These are phyloP conservation scores for Lateolabrax maculatus DNA, from an alignment of 2,797 vertebrate species.

Conservation along the genomic window DNA sequence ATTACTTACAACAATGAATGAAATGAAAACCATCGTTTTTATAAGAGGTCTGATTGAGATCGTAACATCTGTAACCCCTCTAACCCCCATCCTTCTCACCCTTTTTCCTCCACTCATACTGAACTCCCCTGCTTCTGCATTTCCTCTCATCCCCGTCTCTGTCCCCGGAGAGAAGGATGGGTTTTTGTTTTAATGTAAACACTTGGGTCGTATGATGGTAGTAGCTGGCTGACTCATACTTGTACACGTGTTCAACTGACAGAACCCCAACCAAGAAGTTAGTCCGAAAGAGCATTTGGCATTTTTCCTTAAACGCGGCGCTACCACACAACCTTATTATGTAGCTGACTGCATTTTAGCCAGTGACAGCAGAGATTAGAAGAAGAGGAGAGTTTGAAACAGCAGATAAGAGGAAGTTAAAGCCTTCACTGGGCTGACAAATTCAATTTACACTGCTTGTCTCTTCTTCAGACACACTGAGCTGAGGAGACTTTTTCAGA, in stretches of 20 bases:
- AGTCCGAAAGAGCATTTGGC: neutral
- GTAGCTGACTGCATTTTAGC: neutral
- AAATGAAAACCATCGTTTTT: slow-evolving; percentile 31
- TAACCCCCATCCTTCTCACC: slow-evolving; percentile 42
- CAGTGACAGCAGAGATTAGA: slow-evolving; percentile 6
- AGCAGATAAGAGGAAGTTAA: slow-evolving; percentile 1
- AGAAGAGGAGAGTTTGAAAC: neutral
- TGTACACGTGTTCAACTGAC: slow-evolving; percentile 39
- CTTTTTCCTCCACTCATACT: slow-evolving; percentile 15
- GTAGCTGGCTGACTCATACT: slow-evolving; percentile 11
- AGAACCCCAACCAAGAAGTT: neutral
- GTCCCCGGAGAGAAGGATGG: slow-evolving; percentile 19
- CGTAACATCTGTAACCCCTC: slow-evolving; percentile 18
- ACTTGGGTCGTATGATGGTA: slow-evolving; percentile 9
- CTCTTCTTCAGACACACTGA: neutral
- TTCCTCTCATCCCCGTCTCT: slow-evolving; percentile 48
- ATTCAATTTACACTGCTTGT: neutral
- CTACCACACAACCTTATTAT: neutral
- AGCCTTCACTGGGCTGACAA: slow-evolving; percentile 1
- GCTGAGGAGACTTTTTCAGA: neutral
- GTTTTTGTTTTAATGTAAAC: slow-evolving; percentile 53
- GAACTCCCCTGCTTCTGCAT: slow-evolving; percentile 38
- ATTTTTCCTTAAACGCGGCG: neutral
- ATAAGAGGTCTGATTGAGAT: slow-evolving; percentile 31
- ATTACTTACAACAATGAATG: slow-evolving; percentile 41